Evolutionary conservation across 1,140 invertebrate species (phyloP).

Genomic region (Hyposmocoma kahamanoa): DNA sequence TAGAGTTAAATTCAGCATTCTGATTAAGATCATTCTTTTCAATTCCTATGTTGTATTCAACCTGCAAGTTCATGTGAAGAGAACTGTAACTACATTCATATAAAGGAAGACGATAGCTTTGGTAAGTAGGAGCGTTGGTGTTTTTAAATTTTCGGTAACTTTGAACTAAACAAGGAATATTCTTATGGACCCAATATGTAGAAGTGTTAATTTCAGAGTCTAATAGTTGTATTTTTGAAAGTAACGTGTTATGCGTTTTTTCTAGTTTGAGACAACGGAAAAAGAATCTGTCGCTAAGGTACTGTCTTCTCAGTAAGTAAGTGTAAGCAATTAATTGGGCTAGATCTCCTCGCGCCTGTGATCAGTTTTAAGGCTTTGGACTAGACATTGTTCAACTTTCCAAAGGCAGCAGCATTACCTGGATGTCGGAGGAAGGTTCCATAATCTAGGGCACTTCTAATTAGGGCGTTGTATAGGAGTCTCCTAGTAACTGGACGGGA

Average conservation of each 20-base stretch:
- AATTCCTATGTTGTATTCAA: not conserved
- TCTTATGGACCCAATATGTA: conserved; percentile 4
- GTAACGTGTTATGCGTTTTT: not conserved
- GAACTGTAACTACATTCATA: not conserved
- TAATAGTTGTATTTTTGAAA: conserved; percentile 1
- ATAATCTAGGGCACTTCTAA: too few species aligned
- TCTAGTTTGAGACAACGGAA: not conserved
- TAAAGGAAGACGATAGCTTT: not conserved
- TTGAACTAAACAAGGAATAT: not conserved
- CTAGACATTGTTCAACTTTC: too few species aligned
- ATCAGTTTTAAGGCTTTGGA: too few species aligned
- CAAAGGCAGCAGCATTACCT: too few species aligned
- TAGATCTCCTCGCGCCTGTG: conserved; percentile 15
- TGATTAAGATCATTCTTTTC: not conserved
- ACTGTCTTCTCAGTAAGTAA: conserved; percentile 6
- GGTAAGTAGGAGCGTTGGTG: not conserved
- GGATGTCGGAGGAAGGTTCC: too few species aligned
- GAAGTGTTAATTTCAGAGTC: not conserved
- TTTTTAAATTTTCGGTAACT: conserved; percentile 1
- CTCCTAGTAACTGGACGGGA: too few species aligned
- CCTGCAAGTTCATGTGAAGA: not conserved
- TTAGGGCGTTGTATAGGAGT: too few species aligned
- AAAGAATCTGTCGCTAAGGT: conserved; percentile 6
- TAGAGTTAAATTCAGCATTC: not conserved
- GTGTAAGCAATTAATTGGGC: conserved; percentile 16